Evolutionary conservation across 23 tunicate genomes (phyloP).

Genomic region (Ascidia mentula): DNA sequence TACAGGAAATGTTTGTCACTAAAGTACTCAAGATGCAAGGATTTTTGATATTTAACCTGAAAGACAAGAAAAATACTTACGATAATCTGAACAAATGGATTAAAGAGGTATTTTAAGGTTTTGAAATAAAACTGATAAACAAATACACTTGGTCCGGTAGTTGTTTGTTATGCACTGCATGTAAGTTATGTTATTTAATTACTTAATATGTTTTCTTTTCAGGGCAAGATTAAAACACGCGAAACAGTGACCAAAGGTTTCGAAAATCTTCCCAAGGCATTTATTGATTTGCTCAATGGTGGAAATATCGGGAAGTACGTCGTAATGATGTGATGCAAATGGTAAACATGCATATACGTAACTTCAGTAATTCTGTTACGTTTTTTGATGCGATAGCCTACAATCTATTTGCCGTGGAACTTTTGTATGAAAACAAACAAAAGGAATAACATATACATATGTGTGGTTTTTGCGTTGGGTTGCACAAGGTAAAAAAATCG

Average conservation of each 20-base stretch:
- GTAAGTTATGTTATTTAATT: not conserved
- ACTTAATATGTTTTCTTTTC: not conserved
- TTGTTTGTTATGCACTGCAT: too few relatives aligned
- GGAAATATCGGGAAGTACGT: conserved; percentile 34
- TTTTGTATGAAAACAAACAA: too few relatives aligned
- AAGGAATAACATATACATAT: too few relatives aligned
- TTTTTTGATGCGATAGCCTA: too few relatives aligned
- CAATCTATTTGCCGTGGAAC: too few relatives aligned
- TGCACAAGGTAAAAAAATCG: too few relatives aligned
- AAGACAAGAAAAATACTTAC: not conserved
- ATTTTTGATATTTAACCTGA: not conserved
- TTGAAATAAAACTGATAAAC: not conserved
- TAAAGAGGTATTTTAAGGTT: conserved; percentile 14
- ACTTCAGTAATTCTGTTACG: too few relatives aligned
- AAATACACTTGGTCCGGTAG: too few relatives aligned
- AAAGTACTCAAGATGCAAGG: conserved; percentile 38
- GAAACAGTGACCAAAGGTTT: conserved; percentile 34
- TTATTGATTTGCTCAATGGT: conserved; percentile 41
- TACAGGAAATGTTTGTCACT: too few relatives aligned
- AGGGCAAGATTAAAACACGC: conserved; percentile 38
- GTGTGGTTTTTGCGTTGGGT: too few relatives aligned
- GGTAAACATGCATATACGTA: too few relatives aligned
- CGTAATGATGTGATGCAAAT: too few relatives aligned
- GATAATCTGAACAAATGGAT: conserved; percentile 26
- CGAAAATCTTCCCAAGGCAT: conserved; percentile 28